Percentiles rank a stretch among this genome's conserved stretches.
Evolutionary conservation across 2,797 vertebrate genomes (phyloP).

Genomic region (Pangasius djambal): DNA sequence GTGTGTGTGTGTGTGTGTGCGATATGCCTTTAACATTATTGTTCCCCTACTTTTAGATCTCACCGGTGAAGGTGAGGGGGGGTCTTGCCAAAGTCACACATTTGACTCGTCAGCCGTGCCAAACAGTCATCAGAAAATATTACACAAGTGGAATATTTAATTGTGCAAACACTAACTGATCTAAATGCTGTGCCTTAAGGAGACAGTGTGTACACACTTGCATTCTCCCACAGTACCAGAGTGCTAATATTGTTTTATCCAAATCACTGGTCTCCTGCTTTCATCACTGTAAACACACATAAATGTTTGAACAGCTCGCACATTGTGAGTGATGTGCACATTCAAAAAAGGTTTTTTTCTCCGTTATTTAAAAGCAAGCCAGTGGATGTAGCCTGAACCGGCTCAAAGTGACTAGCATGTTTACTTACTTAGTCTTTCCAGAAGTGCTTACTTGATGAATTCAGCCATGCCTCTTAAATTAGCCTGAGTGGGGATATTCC

Average conservation of each 20-base stretch:
- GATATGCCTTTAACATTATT: constrained; percentile 42
- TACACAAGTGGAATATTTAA: constrained; percentile 26
- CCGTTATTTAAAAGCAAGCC: background rate
- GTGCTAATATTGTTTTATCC: constrained; percentile 23
- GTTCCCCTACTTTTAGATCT: constrained; percentile 28
- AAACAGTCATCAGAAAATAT: background rate
- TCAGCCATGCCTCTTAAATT: constrained; percentile 29
- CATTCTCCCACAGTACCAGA: constrained; percentile 12
- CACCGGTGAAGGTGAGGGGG: constrained; percentile 16
- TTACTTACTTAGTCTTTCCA: constrained; percentile 35
- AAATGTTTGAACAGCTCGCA: background rate
- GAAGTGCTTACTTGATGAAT: constrained; percentile 13
- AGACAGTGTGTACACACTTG: background rate
- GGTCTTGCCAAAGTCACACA: constrained; percentile 19
- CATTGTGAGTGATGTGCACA: background rate
- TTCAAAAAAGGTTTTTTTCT: background rate
- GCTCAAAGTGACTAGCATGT: constrained; percentile 7
- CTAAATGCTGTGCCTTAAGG: constrained; percentile 9
- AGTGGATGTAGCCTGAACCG: background rate
- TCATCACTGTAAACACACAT: background rate
- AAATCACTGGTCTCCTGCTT: constrained; percentile 2
- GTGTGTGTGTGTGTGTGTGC: constrained; percentile 33
- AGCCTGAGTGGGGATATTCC: constrained; percentile 49
- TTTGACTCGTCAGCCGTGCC: background rate
- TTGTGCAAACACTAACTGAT: constrained; percentile 13